These are phyloP conservation scores for Epistrophe eligans DNA, from an alignment of 2,888 invertebrate species.

Conservation along the genomic window DNA sequence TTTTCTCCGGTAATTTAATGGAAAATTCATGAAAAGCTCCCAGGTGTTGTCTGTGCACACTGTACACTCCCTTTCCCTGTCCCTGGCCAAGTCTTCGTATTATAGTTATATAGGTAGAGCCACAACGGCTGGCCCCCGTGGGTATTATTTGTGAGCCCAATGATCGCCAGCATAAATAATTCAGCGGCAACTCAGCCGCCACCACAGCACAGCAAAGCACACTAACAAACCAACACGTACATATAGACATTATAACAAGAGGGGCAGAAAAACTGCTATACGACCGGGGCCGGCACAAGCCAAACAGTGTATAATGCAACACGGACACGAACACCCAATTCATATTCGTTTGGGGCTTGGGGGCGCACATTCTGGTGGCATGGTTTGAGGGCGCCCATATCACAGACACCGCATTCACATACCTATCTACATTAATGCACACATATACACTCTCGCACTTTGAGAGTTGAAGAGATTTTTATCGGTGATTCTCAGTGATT, in stretches of 20 bases:
- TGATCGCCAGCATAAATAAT: conserved; percentile 73
- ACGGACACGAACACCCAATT: conserved; percentile 54
- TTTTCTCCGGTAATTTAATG: conserved; percentile 52
- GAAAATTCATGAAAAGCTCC: conserved; percentile 74
- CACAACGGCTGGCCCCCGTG: conserved; percentile 41
- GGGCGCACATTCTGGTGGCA: conserved; percentile 38
- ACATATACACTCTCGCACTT: conserved; percentile 49
- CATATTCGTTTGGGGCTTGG: conserved; percentile 39
- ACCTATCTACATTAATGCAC: conserved; percentile 55
- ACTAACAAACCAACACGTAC: conserved; percentile 31
- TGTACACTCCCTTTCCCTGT: conserved; percentile 16
- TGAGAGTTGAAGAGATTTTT: conserved; percentile 82
- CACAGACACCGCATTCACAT: conserved; percentile 48
- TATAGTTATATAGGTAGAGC: not conserved
- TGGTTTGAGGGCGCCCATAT: conserved; percentile 61
- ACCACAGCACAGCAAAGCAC: not conserved
- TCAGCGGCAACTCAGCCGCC: conserved; percentile 61
- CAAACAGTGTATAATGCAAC: conserved; percentile 37
- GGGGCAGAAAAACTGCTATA: not conserved
- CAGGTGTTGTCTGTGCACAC: conserved; percentile 63
- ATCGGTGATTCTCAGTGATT: conserved; percentile 84
- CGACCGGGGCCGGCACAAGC: conserved; percentile 6
- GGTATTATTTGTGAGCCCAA: conserved; percentile 72
- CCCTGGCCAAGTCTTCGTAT: not conserved
- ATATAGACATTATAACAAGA: conserved; percentile 17